Evolutionary conservation across 1,140 invertebrate species (phyloP), one percentile per base, ranked within the genome.

Genomic region (Bilobella aurantiaca): DNA sequence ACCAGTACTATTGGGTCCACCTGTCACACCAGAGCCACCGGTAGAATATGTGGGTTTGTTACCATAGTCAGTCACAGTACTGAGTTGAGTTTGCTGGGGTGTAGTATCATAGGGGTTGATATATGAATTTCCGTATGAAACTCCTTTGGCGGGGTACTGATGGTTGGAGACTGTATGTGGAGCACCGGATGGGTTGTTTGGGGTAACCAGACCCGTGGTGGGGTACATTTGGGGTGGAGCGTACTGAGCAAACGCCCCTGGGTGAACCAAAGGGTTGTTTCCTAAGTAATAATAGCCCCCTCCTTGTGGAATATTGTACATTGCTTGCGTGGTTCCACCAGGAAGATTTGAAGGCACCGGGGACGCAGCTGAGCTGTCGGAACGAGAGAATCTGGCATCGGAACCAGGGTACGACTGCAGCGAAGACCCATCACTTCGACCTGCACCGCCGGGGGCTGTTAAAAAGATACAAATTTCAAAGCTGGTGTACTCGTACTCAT

Each of bases 311-410:
- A 61, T 29, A 62, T 63, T 66, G 58, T 70, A 70, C 63, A 69
- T 67, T 28, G 63, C 34, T 42, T 64, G 64, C 37, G 66, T 64
- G 14, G 65, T 68, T 58, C 58, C 60, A 53, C 70, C 70, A 28
- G 67, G 56, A 32, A 72, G 63, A 68, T 72, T 72, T 58, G 71
- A 72, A 66, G 68, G 71, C 64, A 73, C 71, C 47, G 71, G 71
- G 29, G 68, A 70, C 30, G 68, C 71, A 31, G 68, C 69, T 21
- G 71, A 73, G 64, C 68, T 70, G 42, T 73, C 71, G 12, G 68
- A 68, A 12, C 71, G 49, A 29, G 67, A 58, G 42, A 70, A 73
- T 32, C 71, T 23, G 12, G 46, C 56, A 58, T 72, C 71, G 25
- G 65, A 53, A 29, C 58, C 71, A 31, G 70, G 66, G 60, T 66